A percentile compares a stretch with the other conserved stretches of the same genome.
These are phyloP conservation scores for Orchestia grillus DNA, from an alignment of 1,140 invertebrate genomes.

Conservation along the genomic window DNA sequence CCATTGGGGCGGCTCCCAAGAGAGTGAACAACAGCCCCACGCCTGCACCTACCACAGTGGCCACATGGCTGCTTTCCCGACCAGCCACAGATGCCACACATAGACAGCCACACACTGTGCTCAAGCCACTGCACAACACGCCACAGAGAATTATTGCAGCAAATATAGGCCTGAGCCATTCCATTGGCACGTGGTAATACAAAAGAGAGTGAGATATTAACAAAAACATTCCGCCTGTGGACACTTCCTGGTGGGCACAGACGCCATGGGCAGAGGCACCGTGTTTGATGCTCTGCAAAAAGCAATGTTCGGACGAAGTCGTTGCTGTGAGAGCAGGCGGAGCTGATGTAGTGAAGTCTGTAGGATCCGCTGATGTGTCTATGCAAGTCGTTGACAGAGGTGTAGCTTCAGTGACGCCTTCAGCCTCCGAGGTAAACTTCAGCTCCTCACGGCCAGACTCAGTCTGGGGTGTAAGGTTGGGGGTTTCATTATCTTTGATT, in stretches of 20 bases:
- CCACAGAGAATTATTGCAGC: neutral
- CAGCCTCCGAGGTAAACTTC: neutral
- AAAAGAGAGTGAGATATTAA: slow-evolving; percentile 37
- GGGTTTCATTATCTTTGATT: neutral
- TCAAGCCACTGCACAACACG: slow-evolving; percentile 8
- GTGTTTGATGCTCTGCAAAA: slow-evolving; percentile 4
- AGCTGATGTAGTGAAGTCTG: neutral
- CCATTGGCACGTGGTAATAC: neutral
- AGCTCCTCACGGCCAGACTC: neutral
- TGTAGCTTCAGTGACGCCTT: neutral
- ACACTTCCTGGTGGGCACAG: slow-evolving; percentile 26
- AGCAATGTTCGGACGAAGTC: neutral
- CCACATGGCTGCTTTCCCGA: slow-evolving; percentile 28
- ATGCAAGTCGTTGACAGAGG: neutral
- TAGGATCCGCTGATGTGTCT: neutral
- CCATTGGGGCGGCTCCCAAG: neutral
- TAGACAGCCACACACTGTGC: neutral
- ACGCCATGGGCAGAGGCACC: neutral
- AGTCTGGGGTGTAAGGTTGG: neutral
- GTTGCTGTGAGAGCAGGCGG: neutral
- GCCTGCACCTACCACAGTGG: slow-evolving; percentile 1
- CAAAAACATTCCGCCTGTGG: slow-evolving; percentile 17
- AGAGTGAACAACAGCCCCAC: slow-evolving; percentile 14
- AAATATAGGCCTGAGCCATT: slow-evolving; percentile 17
- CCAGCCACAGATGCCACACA: slow-evolving; percentile 19